Evolutionary conservation across 2,888 invertebrate genomes (phyloP).

Genomic region (Chrysodeixis includens): DNA sequence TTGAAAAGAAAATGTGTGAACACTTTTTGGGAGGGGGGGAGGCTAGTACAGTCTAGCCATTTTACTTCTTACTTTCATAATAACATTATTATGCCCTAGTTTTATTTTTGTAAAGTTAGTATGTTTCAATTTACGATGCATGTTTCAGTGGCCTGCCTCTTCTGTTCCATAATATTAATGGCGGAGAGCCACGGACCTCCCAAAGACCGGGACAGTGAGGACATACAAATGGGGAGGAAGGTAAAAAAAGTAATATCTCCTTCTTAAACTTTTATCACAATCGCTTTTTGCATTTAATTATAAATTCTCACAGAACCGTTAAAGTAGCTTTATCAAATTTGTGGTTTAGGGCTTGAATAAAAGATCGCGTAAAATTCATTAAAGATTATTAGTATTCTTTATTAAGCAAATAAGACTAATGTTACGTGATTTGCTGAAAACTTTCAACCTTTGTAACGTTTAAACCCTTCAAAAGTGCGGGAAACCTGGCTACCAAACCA

Average conservation of each 20-base stretch:
- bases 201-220: slow-evolving; percentile 81
- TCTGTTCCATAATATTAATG: slow-evolving; percentile 56
- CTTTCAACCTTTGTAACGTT: too few relatives aligned
- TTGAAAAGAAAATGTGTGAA: too few relatives aligned
- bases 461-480: too few relatives aligned
- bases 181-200: slow-evolving; percentile 79
- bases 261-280: slow-evolving; percentile 13
- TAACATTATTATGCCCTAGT: too few relatives aligned
- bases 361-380: neutral
- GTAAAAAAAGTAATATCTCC: slow-evolving; percentile 68
- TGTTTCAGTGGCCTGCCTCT: slow-evolving; percentile 68
- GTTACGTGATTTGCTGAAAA: too few relatives aligned
- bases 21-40: too few relatives aligned
- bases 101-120: too few relatives aligned
- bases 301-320: slow-evolving; percentile 8
- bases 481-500: too few relatives aligned
- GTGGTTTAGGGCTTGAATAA: neutral
- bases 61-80: too few relatives aligned
- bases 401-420: too few relatives aligned
- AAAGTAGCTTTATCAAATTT: slow-evolving; percentile 14
- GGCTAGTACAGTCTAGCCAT: too few relatives aligned
- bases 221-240: slow-evolving; percentile 85
- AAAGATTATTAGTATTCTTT: neutral
- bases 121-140: too few relatives aligned
- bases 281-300: slow-evolving; percentile 8